These are phyloP conservation scores for Odiellus spinosus DNA, from an alignment of 2,888 invertebrate species.

Conservation along the genomic window DNA sequence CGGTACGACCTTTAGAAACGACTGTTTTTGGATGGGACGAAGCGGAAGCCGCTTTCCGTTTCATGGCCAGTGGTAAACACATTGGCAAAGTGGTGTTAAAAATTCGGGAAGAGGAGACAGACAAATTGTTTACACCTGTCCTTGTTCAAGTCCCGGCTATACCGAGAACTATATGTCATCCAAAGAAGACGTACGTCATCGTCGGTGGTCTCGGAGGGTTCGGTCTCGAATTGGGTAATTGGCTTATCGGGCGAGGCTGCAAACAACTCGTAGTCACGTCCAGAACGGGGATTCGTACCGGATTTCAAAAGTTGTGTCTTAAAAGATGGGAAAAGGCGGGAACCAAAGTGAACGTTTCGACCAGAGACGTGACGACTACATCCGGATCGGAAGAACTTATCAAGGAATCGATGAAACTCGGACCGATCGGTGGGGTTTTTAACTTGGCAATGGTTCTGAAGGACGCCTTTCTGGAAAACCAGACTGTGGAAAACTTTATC, in stretches of 20 bases:
- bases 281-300: conserved; percentile 72
- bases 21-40: conserved; percentile 72
- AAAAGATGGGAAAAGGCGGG: conserved; percentile 46
- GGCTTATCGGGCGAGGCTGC: conserved; percentile 77
- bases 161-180: conserved; percentile 58
- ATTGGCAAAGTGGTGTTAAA: conserved; percentile 91
- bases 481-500: conserved; percentile 59
- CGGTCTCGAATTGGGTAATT: conserved; percentile 79
- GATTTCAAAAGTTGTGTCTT: conserved; percentile 77
- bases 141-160: conserved; percentile 49
- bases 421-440: conserved; percentile 71
- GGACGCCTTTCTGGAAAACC: conserved; percentile 76
- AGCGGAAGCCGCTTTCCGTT: conserved; percentile 78
- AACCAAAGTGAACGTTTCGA: conserved; percentile 48
- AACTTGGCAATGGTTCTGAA: conserved; percentile 69
- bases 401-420: conserved; percentile 45
- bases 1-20: conserved; percentile 73
- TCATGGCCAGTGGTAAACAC: conserved; percentile 93
- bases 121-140: conserved; percentile 31
- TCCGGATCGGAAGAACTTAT: conserved; percentile 55
- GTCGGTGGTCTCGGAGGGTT: conserved; percentile 82
- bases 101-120: conserved; percentile 77
- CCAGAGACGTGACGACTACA: conserved; percentile 50
- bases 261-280: conserved; percentile 69
- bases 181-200: conserved; percentile 36